Evolutionary conservation across 2,888 invertebrate species (phyloP), one percentile per base, ranked within the genome.

Genomic region (Mimumesa dahlbomi): DNA sequence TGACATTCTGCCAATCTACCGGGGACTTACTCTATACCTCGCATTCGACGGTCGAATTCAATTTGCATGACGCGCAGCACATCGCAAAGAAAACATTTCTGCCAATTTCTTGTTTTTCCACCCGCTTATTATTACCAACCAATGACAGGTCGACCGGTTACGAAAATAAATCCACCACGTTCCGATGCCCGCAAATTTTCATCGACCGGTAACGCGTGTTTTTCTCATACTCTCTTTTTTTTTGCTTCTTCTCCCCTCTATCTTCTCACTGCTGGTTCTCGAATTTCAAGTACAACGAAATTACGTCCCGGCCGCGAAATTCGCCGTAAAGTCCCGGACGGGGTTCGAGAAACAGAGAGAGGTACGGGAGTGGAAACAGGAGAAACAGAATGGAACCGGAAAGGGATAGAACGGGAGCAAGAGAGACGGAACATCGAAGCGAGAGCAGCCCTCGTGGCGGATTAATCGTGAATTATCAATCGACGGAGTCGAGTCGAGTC

Each of bases 391-490:
- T 48, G 31, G 58, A 31, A 68, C 5, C n/a, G 16, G 18, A 31
- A 5, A 14, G 11, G 21, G 16, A 16, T 22, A 13, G 31, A 31
- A 14, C 18, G 43, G 6, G 2, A 14, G 43, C 11, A 18, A 53
- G 29, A 42, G n/a, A 40, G 57, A 71, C 38, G 22, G 38, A 56
- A 21, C 36, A 42, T n/a, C 1, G 63, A 50, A 19, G 70, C 54
- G 57, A 63, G 57, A 21, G 40, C 38, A 59, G 58, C 56, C 69
- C 61, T 66, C 67, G 67, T 57, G 64, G 64, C 65, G 73, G 75
- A 78, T 80, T 73, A 74, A 82, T 80, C 70, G 76, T 72, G 75
- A 80, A 81, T 82, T 75, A 82, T 82, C 82, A 78, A 80, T 82
- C 71, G 80, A 52, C 59, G 61, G 36, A 64, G 66, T 46, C 66